Base-by-base conservation (phyloP, 2,888 invertebrate genomes). In the Sinelater perroti region DNA sequence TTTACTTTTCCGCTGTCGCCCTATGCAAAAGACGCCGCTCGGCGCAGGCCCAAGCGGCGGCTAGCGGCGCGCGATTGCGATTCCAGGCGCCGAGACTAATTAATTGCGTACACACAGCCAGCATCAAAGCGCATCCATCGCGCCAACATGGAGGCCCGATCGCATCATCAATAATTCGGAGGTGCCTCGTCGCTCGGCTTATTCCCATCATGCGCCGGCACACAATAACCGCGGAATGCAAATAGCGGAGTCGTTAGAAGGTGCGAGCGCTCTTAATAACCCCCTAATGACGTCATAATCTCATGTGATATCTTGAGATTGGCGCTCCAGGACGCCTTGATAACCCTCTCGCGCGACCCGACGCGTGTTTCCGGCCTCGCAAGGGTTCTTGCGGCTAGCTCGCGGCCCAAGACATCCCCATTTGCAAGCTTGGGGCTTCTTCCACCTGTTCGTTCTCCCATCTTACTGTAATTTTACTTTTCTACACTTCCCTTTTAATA, bases 231-330 rank as follows among this genome's bases (percentile, higher is more conserved):
- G 51, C 56, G 63, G 67, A 68, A 70, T 70, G 69, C 70, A 70
- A 70, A 70, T 70, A 67, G 66, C 58, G 60, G 56, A 59, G 64
- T 66, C 60, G 68, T 70, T 67, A 70, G 64, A 66, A 69, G 69
- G 69, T 70, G 70, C 61, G 66, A 69, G 67, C 66, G 67, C 69
- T 67, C 68, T 70, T 70, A 70, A 70, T 70, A 70, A 70, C 68
- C 66, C 63, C 56, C 69, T 70, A 70, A 70, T 70, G 69, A 70
- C 68, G 68, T 69, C 70, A 69, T 70, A 70, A 70, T 70, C 70
- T 68, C 67, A 63, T 70, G 70, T 69, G 70, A 70, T 70, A 70
- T 70, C 70, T 68, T 61, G 68, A 69, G 69, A 69, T 68, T 68
- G 67, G 64, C 59, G 67, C 62, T 64, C 66, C 63, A 63, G 66